phyloP scores from a whole-genome alignment of 2,797 vertebrate species.

The Cyprinodon diabolis region DNA sequence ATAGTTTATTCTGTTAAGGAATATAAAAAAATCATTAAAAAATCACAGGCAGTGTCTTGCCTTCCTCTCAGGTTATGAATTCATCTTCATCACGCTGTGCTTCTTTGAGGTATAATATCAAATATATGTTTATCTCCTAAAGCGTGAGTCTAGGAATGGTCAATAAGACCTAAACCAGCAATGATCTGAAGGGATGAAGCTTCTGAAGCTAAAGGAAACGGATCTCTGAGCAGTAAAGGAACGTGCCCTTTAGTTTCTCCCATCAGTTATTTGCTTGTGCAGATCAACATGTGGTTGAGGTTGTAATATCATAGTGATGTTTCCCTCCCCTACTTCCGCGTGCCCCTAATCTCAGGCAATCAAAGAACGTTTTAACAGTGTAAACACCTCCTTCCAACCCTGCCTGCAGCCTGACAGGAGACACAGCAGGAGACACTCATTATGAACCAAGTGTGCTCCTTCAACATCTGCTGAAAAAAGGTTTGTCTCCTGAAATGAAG shows the following conservation, averaged over 20 bases:
- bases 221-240: background rate
- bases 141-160: background rate
- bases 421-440: slow-evolving; percentile 18
- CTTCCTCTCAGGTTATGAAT: background rate
- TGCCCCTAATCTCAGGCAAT: slow-evolving; percentile 8
- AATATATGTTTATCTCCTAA: background rate
- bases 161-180: background rate
- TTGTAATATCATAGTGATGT: background rate
- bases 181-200: background rate
- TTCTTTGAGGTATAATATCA: background rate
- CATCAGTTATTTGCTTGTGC: background rate
- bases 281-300: background rate
- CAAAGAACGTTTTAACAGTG: slow-evolving; percentile 16
- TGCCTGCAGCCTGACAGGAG: slow-evolving; percentile 12
- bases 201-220: background rate
- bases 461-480: background rate
- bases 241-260: background rate
- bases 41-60: background rate
- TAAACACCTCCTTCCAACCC: slow-evolving; percentile 41
- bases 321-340: background rate
- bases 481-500: background rate
- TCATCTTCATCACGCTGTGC: background rate
- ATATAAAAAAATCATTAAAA: background rate
- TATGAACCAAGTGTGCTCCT: slow-evolving; percentile 20
- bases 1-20: no score